A percentile compares a stretch with the other conserved stretches of the same genome.
Conservation (phyloP, 2,888 invertebrate genomes). For the Synergus umbraculus region DNA sequence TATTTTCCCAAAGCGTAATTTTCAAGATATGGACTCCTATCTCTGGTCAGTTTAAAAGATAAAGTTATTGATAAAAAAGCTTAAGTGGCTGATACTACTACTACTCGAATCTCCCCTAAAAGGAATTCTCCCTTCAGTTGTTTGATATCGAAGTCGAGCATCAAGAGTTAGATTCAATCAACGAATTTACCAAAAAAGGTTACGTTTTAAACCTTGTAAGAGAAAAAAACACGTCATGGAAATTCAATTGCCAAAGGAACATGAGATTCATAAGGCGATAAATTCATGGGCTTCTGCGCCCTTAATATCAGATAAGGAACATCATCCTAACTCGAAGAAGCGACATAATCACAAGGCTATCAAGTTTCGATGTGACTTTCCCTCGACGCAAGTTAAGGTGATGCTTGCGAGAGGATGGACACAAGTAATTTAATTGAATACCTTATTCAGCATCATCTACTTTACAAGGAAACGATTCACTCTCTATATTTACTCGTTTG, state of each 20-base stretch:
- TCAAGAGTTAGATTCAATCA: not conserved
- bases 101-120: not conserved
- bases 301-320: conserved; percentile 26
- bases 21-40: no score
- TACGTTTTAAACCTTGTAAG: not conserved
- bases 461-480: conserved; percentile 13
- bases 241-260: conserved; percentile 20
- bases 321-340: conserved; percentile 31
- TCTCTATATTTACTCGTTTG: not conserved
- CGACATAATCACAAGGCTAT: conserved; percentile 54
- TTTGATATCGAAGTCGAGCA: not conserved
- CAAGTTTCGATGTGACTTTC: conserved; percentile 69
- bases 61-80: no score
- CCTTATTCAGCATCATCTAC: conserved; percentile 9
- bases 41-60: no score
- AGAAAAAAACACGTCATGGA: not conserved
- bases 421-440: conserved; percentile 60
- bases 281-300: conserved; percentile 16
- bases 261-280: not conserved
- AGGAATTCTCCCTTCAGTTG: not conserved
- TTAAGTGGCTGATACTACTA: no score
- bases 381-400: conserved; percentile 66
- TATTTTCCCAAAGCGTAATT: no score
- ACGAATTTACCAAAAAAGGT: conserved; percentile 5
- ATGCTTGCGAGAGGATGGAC: conserved; percentile 69